Percentiles rank a stretch among this genome's conserved stretches.
These are phyloP conservation scores for Bergia sp. DNA, from an alignment of 92 coral and sea anemone genomes.

Conservation along the genomic window DNA sequence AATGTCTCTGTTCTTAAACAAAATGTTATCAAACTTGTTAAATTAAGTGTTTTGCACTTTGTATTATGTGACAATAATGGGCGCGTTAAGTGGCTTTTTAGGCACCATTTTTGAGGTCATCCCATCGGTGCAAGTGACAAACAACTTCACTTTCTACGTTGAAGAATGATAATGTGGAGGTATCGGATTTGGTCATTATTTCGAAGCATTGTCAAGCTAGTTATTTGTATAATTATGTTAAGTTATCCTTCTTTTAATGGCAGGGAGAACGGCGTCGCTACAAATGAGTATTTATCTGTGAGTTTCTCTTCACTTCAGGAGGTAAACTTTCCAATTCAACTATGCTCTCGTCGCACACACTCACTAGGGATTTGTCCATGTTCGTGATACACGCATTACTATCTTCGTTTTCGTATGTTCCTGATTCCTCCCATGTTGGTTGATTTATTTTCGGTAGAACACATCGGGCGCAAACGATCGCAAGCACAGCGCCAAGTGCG, in stretches of 20 bases:
- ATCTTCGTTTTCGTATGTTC: background rate
- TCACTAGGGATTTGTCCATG: background rate
- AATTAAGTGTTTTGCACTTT: too few relatives aligned
- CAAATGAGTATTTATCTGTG: background rate
- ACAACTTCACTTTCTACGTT: background rate
- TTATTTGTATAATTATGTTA: background rate
- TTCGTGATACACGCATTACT: background rate
- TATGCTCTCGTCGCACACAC: background rate
- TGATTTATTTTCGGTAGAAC: background rate
- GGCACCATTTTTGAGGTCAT: too few relatives aligned
- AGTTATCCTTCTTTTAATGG: background rate
- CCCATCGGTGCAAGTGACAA: too few relatives aligned
- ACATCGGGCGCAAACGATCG: constrained; percentile 42
- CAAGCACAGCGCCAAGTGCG: constrained; percentile 64
- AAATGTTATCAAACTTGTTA: too few relatives aligned
- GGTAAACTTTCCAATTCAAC: background rate
- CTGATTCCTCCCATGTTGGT: background rate
- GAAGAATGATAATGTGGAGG: background rate
- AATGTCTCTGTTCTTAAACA: too few relatives aligned
- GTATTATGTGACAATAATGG: too few relatives aligned
- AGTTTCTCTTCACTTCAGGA: background rate
- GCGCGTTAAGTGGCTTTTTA: too few relatives aligned
- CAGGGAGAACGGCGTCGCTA: too few relatives aligned
- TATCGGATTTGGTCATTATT: too few relatives aligned
- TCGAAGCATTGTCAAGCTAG: background rate